Percentiles rank a stretch among this genome's conserved stretches.
phyloP scores from a whole-genome alignment of 2,113 vertebrate genomes.

The Zosterops lateralis region DNA sequence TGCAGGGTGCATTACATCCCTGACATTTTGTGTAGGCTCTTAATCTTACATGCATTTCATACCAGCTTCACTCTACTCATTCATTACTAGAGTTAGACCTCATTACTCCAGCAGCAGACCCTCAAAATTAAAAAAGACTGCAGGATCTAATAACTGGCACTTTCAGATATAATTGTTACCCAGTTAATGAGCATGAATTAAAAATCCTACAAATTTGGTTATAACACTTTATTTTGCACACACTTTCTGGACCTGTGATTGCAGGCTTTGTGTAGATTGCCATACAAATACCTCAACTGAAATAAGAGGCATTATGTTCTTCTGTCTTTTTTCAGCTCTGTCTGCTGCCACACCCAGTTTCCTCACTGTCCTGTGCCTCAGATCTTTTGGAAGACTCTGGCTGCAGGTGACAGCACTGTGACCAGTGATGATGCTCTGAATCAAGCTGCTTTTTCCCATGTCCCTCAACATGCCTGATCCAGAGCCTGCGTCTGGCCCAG shows the following conservation, averaged over 20 bases:
- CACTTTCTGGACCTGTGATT: background rate
- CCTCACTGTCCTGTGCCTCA: background rate
- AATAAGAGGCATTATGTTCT: background rate
- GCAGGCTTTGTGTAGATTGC: background rate
- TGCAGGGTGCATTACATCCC: background rate
- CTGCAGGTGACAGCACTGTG: background rate
- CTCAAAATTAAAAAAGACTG: background rate
- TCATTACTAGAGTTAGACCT: background rate
- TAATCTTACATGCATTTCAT: background rate
- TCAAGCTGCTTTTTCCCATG: background rate
- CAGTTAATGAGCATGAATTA: background rate
- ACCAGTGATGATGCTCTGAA: background rate
- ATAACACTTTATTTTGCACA: background rate
- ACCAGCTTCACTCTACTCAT: background rate
- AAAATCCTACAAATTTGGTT: background rate
- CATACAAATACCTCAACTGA: background rate
- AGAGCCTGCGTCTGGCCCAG: background rate
- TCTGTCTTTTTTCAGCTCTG: background rate
- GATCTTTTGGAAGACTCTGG: background rate
- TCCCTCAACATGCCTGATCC: background rate
- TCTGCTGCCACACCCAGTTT: background rate
- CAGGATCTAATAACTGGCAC: background rate
- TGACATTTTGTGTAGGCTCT: background rate
- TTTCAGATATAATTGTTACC: background rate
- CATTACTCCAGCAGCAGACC: background rate